Conservation (phyloP, 2,888 invertebrate genomes). For the Diadegma fenestrale region DNA sequence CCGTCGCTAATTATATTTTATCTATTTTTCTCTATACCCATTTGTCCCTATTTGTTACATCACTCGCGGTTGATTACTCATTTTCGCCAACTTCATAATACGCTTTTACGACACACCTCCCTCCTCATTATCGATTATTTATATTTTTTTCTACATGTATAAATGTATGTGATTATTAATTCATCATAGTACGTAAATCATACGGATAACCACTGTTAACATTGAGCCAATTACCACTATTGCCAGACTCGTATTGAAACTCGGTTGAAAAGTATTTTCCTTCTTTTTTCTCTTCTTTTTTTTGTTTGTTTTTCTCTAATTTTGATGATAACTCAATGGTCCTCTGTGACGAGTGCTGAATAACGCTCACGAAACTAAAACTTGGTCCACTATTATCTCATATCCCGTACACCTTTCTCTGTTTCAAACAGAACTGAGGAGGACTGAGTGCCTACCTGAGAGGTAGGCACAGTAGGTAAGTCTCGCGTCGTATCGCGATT, state of each 20-base stretch:
- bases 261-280: neutral
- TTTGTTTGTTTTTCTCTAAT: constrained; percentile 6
- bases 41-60: constrained; percentile 71
- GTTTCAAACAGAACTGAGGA: constrained; percentile 85
- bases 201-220: constrained; percentile 22
- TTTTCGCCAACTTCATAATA: constrained; percentile 74
- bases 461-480: constrained; percentile 84
- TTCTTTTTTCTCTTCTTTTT: constrained; percentile 22
- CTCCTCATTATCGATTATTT: constrained; percentile 62
- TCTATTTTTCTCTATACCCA: constrained; percentile 50
- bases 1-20: constrained; percentile 48
- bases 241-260: constrained; percentile 11
- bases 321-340: constrained; percentile 36
- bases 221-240: too few species aligned
- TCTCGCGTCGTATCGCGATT: constrained; percentile 80
- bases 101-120: constrained; percentile 69
- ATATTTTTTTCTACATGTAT: neutral
- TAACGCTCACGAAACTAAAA: constrained; percentile 69
- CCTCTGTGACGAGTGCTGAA: constrained; percentile 55
- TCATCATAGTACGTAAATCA: constrained; percentile 22
- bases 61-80: constrained; percentile 73
- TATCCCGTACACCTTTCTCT: constrained; percentile 84
- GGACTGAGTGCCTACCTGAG: constrained; percentile 82
- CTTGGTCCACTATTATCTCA: constrained; percentile 75
- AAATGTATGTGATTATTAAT: constrained; percentile 5